phyloP scores from a whole-genome alignment of 2,113 vertebrate genomes.

The Crypturellus undulatus region DNA sequence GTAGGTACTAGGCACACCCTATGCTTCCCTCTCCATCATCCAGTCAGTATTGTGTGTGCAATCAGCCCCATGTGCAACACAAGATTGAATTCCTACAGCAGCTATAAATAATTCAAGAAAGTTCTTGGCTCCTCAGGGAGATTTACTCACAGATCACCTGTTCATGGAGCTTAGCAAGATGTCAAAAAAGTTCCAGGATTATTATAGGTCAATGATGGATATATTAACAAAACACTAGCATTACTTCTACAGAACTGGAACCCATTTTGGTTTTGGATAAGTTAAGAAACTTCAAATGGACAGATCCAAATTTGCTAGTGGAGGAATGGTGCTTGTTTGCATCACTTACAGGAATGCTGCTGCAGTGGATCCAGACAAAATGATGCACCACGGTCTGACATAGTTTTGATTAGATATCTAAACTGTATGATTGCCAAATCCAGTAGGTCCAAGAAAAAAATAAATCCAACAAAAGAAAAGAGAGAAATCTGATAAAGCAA shows the following conservation, averaged over 20 bases:
- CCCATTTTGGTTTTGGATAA: constrained; percentile 27
- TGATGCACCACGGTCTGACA: constrained; percentile 48
- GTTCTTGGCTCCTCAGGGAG: constrained; percentile 31
- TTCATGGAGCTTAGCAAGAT: constrained; percentile 33
- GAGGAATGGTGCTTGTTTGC: constrained; percentile 49
- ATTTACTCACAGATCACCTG: constrained; percentile 65
- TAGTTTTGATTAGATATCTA: constrained; percentile 59
- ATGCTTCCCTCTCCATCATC: not conserved
- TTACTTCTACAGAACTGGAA: not conserved
- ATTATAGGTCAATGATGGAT: not conserved
- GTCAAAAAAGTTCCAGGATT: constrained; percentile 28
- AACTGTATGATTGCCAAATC: constrained; percentile 48
- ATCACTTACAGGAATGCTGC: constrained; percentile 34
- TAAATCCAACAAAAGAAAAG: not conserved
- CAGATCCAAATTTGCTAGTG: not conserved
- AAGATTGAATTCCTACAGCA: constrained; percentile 23
- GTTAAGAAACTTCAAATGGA: constrained; percentile 41
- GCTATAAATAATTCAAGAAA: constrained; percentile 64
- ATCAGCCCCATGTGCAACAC: not conserved
- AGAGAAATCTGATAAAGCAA: constrained; percentile 48
- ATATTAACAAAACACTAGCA: not conserved
- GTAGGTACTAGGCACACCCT: not conserved
- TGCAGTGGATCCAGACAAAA: constrained; percentile 63
- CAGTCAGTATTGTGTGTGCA: not conserved
- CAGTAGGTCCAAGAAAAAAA: constrained; percentile 21